A percentile compares a stretch with the other conserved stretches of the same genome.
phyloP scores from a whole-genome alignment of 2,797 vertebrate genomes.

The Acrocephalus scirpaceus region DNA sequence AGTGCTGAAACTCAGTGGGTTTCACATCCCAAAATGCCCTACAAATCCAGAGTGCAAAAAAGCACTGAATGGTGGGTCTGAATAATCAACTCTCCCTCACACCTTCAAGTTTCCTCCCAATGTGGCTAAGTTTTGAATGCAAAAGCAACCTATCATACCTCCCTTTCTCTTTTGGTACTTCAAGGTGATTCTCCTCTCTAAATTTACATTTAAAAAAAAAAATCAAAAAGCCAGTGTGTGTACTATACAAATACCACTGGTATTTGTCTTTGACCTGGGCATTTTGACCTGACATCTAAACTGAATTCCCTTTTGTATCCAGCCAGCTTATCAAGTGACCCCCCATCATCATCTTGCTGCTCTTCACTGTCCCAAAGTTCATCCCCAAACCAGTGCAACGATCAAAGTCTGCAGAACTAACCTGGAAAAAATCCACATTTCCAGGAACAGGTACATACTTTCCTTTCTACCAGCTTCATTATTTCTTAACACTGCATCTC shows the following conservation, averaged over 20 bases:
- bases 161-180: not conserved
- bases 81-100: not conserved
- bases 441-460: not conserved
- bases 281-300: not conserved
- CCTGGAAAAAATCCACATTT: not conserved
- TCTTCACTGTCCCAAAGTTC: not conserved
- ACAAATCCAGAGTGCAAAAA: not conserved
- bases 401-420: constrained; percentile 15
- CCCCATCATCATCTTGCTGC: not conserved
- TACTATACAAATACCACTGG: not conserved
- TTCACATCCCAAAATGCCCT: not conserved
- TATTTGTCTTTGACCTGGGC: not conserved
- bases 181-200: not conserved
- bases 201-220: not conserved
- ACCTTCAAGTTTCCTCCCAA: not conserved
- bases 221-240: not conserved
- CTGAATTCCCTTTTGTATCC: not conserved
- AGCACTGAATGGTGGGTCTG: not conserved
- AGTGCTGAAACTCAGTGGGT: not conserved
- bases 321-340: not conserved
- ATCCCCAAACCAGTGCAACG: not conserved
- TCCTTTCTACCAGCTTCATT: not conserved
- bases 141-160: not conserved
- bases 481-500: not conserved
- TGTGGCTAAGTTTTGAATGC: not conserved